Conservation (phyloP, 1,140 invertebrate species). For the Drosophila melanica region DNA sequence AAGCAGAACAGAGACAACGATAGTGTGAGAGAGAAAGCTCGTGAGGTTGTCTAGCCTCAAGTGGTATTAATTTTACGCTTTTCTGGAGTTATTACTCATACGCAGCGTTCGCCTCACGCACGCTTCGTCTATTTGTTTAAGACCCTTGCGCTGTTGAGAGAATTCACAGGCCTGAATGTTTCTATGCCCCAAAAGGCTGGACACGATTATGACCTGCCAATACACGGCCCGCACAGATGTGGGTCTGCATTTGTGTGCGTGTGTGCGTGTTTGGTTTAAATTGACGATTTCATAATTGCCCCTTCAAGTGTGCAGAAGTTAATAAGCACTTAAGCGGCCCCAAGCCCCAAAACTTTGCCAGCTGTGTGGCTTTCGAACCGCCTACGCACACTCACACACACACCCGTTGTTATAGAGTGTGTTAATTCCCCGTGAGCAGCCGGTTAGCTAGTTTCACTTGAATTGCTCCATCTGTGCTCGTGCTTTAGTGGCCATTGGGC, state of each 20-base stretch:
- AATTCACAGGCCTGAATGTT: slow-evolving; percentile 17
- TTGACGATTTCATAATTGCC: slow-evolving; percentile 80
- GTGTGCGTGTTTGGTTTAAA: slow-evolving; percentile 69
- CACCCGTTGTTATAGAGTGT: background rate
- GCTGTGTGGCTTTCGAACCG: slow-evolving; percentile 20
- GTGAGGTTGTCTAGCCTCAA: slow-evolving; percentile 63
- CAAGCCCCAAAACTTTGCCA: slow-evolving; percentile 7
- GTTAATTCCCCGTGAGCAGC: slow-evolving; percentile 21
- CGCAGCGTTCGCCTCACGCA: slow-evolving; percentile 38
- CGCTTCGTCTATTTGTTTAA: slow-evolving; percentile 31
- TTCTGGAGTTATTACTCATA: slow-evolving; percentile 82
- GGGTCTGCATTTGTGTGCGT: slow-evolving; percentile 22
- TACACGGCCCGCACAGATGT: background rate
- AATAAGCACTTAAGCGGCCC: slow-evolving; percentile 74
- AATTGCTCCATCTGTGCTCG: slow-evolving; percentile 31
- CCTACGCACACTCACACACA: background rate
- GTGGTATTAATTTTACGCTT: slow-evolving; percentile 81
- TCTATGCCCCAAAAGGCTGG: slow-evolving; percentile 35
- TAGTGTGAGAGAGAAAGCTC: background rate
- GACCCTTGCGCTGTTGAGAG: slow-evolving; percentile 13
- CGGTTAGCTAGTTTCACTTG: slow-evolving; percentile 43
- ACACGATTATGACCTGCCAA: slow-evolving; percentile 27
- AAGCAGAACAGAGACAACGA: background rate
- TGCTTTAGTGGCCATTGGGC: slow-evolving; percentile 58
- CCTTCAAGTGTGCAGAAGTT: slow-evolving; percentile 77